A percentile compares a stretch with the other conserved stretches of the same genome.
phyloP scores from a whole-genome alignment of 2,797 vertebrate genomes.

The Lacerta bilineata region DNA sequence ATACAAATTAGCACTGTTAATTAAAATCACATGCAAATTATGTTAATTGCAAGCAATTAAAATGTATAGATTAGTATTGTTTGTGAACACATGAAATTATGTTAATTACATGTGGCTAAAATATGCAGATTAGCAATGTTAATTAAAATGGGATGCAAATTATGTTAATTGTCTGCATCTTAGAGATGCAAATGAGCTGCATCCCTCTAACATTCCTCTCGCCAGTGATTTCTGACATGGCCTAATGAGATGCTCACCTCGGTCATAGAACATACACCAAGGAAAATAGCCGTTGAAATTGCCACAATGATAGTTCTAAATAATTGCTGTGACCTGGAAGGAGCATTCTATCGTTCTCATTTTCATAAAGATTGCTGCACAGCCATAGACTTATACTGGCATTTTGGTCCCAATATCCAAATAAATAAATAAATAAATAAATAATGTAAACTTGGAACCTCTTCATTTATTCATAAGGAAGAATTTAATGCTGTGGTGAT shows the following conservation, averaged over 20 bases:
- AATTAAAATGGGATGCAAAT: constrained; percentile 44
- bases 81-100: constrained; percentile 32
- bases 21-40: constrained; percentile 45
- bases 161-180: constrained; percentile 43
- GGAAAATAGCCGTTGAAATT: constrained; percentile 68
- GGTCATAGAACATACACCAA: constrained; percentile 42
- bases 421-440: constrained; percentile 74
- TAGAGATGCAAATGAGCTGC: constrained; percentile 26
- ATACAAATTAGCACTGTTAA: constrained; percentile 43
- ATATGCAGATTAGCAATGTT: constrained; percentile 47
- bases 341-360: constrained; percentile 69
- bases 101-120: constrained; percentile 48
- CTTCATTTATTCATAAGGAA: constrained; percentile 82
- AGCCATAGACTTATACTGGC: constrained; percentile 75
- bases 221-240: constrained; percentile 8
- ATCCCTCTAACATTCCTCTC: background rate
- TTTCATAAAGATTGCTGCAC: constrained; percentile 63
- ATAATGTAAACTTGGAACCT: constrained; percentile 81
- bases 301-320: constrained; percentile 77
- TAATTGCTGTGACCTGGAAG: constrained; percentile 71
- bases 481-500: constrained; percentile 81
- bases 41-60: constrained; percentile 42
- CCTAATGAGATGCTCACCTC: background rate
- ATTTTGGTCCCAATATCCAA: constrained; percentile 70
- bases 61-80: constrained; percentile 18